Conservation (phyloP, 92 coral and sea anemone genomes). For the Epizoanthus stellaris region DNA sequence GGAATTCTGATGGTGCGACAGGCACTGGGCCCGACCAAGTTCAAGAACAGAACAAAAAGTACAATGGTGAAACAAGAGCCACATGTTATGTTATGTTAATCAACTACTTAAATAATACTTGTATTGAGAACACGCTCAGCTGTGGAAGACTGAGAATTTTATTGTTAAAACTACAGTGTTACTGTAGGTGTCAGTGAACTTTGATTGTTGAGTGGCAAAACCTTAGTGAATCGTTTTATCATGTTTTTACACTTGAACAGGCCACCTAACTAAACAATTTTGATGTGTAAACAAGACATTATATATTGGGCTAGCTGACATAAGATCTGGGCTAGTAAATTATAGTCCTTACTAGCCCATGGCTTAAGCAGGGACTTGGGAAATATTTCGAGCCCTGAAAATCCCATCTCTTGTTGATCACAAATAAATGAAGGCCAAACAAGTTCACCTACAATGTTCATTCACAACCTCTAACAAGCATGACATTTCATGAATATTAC, state of each 20-base stretch:
- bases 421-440: too few relatives aligned
- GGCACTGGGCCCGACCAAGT: too few relatives aligned
- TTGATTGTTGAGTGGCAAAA: background rate
- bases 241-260: background rate
- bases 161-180: background rate
- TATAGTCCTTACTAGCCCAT: constrained; percentile 10
- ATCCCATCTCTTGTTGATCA: background rate
- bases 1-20: too few relatives aligned
- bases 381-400: constrained; percentile 9
- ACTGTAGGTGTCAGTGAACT: too few relatives aligned
- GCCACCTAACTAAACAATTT: too few relatives aligned
- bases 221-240: background rate
- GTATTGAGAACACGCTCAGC: background rate
- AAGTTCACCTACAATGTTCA: too few relatives aligned
- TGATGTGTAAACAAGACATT: background rate
- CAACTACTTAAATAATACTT: too few relatives aligned
- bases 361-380: background rate
- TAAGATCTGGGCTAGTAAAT: constrained; percentile 5
- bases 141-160: background rate
- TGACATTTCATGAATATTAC: too few relatives aligned
- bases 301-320: background rate
- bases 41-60: too few relatives aligned
- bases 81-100: too few relatives aligned
- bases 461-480: too few relatives aligned
- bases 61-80: too few relatives aligned